Conservation (phyloP, 2,888 invertebrate genomes). For the Euplexia lucipara region DNA sequence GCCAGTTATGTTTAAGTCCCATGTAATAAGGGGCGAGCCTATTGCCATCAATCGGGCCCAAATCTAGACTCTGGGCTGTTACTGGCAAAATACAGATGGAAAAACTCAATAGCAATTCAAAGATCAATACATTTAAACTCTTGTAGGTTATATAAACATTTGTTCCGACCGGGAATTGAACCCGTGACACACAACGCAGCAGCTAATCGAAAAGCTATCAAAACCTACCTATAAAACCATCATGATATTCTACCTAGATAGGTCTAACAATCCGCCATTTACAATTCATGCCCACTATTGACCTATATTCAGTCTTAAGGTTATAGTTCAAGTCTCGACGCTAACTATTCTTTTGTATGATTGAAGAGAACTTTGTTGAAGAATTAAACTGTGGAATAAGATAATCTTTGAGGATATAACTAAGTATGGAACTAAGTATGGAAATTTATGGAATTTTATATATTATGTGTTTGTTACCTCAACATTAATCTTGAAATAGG, state of each 20-base stretch:
- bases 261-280: background rate
- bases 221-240: too few relatives aligned
- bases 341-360: conserved; percentile 16
- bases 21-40: too few relatives aligned
- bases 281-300: conserved; percentile 20
- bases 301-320: conserved; percentile 4
- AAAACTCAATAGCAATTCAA: too few relatives aligned
- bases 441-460: background rate
- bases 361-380: conserved; percentile 10
- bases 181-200: too few relatives aligned
- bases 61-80: too few relatives aligned
- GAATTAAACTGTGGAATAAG: background rate
- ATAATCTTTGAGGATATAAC: background rate
- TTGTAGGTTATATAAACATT: too few relatives aligned
- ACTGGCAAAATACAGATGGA: too few relatives aligned
- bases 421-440: background rate
- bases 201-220: background rate
- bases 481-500: background rate
- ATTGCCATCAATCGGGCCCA: too few relatives aligned
- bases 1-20: too few relatives aligned
- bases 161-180: too few relatives aligned
- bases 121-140: too few relatives aligned
- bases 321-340: conserved; percentile 9
- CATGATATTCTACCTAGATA: too few relatives aligned
- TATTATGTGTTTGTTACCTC: background rate